These are phyloP conservation scores for Morpho helenor DNA, from an alignment of 2,888 invertebrate species.

Conservation along the genomic window DNA sequence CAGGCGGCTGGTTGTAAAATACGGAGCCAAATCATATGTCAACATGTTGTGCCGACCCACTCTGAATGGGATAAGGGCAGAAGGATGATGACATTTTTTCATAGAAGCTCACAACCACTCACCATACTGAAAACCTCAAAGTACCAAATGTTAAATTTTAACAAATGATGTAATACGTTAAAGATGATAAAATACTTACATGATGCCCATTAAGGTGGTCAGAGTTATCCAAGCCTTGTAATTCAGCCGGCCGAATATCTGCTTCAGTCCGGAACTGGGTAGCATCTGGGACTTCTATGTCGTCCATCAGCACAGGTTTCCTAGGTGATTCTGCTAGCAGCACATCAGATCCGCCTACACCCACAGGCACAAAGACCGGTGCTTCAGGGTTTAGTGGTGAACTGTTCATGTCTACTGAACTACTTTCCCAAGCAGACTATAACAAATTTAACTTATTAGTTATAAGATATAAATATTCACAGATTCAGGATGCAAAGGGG, in stretches of 20 bases:
- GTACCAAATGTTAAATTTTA: too few species aligned
- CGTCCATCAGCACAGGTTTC: constrained; percentile 82
- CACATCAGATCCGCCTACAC: constrained; percentile 67
- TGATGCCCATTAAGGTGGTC: constrained; percentile 79
- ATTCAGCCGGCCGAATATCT: constrained; percentile 81
- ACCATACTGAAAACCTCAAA: too few species aligned
- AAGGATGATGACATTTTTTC: too few species aligned
- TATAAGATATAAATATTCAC: not conserved
- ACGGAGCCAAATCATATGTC: too few species aligned
- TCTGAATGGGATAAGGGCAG: too few species aligned
- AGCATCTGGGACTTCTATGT: constrained; percentile 80
- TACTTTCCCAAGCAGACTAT: constrained; percentile 72
- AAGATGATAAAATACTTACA: constrained; percentile 43
- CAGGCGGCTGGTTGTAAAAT: too few species aligned
- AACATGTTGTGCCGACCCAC: too few species aligned
- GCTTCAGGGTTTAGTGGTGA: constrained; percentile 92
- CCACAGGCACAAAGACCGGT: constrained; percentile 88
- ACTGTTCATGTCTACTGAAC: constrained; percentile 83
- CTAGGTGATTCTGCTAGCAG: constrained; percentile 86
- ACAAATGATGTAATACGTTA: not conserved
- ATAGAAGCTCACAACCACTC: too few species aligned
- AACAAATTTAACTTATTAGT: not conserved
- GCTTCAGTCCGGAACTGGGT: constrained; percentile 83
- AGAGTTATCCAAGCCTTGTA: constrained; percentile 70
- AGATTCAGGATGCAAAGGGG: too few species aligned